Evolutionary conservation across 1,140 invertebrate species (phyloP).

Genomic region (Anastrepha ludens): DNA sequence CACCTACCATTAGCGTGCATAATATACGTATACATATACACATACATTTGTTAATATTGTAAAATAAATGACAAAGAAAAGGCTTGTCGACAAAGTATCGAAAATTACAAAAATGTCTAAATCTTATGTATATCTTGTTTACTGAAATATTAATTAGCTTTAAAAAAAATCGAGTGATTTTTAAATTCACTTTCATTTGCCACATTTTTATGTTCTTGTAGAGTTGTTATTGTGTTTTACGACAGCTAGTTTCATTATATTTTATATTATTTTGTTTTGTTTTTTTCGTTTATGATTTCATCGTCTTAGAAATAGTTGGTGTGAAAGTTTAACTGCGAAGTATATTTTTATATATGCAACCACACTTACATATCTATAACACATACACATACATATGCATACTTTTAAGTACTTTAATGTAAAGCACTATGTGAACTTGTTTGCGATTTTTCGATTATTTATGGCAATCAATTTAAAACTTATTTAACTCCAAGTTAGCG

Average conservation of each 20-base stretch:
- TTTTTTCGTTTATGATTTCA: slow-evolving; percentile 9
- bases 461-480: slow-evolving; percentile 35
- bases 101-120: no score
- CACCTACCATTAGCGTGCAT: no score
- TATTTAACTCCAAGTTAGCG: slow-evolving; percentile 25
- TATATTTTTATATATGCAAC: not conserved
- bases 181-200: slow-evolving; percentile 27
- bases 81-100: no score
- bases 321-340: slow-evolving; percentile 33
- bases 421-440: slow-evolving; percentile 11
- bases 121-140: no score
- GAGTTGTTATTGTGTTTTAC: not conserved
- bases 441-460: slow-evolving; percentile 35
- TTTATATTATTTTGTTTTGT: not conserved
- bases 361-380: not conserved
- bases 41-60: no score
- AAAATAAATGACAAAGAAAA: no score
- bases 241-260: not conserved
- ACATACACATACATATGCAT: not conserved
- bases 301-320: slow-evolving; percentile 35
- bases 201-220: not conserved
- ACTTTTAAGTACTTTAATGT: not conserved
- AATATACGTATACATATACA: no score
- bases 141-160: no score
- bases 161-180: not conserved